phyloP scores from a whole-genome alignment of 2,797 vertebrate genomes.

The Helarctos malayanus region DNA sequence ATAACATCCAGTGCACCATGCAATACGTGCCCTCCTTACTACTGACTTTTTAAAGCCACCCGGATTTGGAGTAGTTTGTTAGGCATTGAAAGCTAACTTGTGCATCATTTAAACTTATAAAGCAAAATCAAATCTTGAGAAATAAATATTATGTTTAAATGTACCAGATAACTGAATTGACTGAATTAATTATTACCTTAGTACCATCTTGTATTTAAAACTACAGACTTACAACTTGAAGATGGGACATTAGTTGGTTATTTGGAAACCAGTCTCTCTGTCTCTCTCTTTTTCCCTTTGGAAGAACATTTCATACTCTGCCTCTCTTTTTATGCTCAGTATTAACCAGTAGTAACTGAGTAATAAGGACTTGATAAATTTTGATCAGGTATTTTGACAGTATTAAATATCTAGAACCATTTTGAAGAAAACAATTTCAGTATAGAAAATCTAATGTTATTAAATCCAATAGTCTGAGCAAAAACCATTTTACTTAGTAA shows the following conservation, averaged over 20 bases:
- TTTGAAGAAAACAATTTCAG: constrained; percentile 6
- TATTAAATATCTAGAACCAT: constrained; percentile 7
- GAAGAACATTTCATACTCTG: not conserved
- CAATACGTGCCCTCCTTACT: too few relatives aligned
- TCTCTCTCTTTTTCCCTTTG: not conserved
- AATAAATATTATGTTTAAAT: not conserved
- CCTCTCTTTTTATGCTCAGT: not conserved
- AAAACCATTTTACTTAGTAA: not conserved
- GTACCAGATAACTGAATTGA: not conserved
- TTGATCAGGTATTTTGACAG: not conserved
- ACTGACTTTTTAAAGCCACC: not conserved
- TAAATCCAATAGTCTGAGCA: not conserved
- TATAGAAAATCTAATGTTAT: not conserved
- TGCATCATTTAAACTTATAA: not conserved
- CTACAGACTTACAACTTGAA: not conserved
- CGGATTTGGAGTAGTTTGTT: not conserved
- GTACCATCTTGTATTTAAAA: not conserved
- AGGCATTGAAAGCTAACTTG: not conserved
- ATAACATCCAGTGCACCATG: too few relatives aligned
- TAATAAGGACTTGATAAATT: not conserved
- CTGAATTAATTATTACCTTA: not conserved
- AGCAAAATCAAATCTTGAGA: constrained; percentile 7
- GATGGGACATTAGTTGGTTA: not conserved
- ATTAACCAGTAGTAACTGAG: not conserved
- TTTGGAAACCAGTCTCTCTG: not conserved